A percentile compares a stretch with the other conserved stretches of the same genome.
Conservation (phyloP, 2,888 invertebrate species). For the Acleris holmiana region DNA sequence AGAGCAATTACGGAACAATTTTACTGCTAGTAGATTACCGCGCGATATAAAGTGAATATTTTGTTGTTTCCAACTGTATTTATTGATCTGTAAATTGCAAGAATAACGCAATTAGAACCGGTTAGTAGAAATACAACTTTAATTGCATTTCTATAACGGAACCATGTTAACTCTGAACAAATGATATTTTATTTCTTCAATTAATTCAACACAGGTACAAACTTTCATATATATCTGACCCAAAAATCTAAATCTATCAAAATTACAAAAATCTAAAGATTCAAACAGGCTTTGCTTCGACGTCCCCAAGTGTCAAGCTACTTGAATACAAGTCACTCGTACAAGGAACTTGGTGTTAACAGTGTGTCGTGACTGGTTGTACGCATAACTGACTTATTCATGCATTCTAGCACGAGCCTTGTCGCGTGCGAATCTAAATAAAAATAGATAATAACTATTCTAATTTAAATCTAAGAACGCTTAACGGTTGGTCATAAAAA, state of each 20-base stretch:
- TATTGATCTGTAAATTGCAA: neutral
- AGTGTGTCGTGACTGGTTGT: neutral
- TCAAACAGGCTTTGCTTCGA: neutral
- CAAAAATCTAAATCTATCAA: neutral
- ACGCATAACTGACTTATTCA: constrained; percentile 11
- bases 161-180: no score
- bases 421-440: constrained; percentile 23
- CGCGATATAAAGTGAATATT: constrained; percentile 8
- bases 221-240: no score
- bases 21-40: constrained; percentile 10
- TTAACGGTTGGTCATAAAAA: constrained; percentile 33
- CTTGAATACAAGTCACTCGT: neutral
- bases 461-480: constrained; percentile 31
- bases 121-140: neutral
- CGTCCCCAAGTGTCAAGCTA: neutral
- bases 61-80: neutral
- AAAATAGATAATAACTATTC: constrained; percentile 29
- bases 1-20: constrained; percentile 17
- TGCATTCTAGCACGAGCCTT: constrained; percentile 30
- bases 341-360: constrained; percentile 1
- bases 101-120: no score
- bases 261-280: neutral
- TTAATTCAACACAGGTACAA: no score
- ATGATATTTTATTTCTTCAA: no score
- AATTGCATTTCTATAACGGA: neutral